These are phyloP conservation scores for Eleginops maclovinus DNA, from an alignment of 2,113 vertebrate genomes.

Conservation along the genomic window DNA sequence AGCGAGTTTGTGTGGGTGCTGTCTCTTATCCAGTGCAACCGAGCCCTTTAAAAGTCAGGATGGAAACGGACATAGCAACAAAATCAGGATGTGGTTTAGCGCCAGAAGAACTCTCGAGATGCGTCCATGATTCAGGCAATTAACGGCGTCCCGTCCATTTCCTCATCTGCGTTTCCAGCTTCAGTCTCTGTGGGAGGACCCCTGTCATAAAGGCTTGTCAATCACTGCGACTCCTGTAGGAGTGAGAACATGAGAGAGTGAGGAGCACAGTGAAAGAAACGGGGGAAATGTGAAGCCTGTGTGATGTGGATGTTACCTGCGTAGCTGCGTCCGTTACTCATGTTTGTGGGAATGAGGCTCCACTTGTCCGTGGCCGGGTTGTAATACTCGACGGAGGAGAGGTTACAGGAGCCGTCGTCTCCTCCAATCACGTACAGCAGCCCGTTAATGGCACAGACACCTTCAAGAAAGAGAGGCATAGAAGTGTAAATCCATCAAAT, in stretches of 20 bases:
- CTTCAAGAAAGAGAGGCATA: conserved; percentile 67
- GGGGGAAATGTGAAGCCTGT: neutral
- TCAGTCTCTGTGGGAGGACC: neutral
- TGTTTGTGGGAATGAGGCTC: conserved; percentile 94
- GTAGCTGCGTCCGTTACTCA: conserved; percentile 97
- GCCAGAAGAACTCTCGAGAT: neutral
- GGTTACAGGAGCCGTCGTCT: conserved; percentile 95
- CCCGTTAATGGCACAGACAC: conserved; percentile 94
- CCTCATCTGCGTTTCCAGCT: conserved; percentile 1
- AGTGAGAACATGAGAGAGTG: neutral
- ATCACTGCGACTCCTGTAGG: conserved; percentile 94
- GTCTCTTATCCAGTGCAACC: conserved; percentile 48
- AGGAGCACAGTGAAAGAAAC: neutral
- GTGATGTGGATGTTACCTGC: conserved; percentile 83
- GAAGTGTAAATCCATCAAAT: too few relatives aligned
- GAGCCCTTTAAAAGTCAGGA: conserved; percentile 8
- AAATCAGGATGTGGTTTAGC: neutral
- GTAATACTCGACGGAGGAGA: conserved; percentile 96
- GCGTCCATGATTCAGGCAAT: neutral
- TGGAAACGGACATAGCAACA: conserved; percentile 7
- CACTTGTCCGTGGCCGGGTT: conserved; percentile 94
- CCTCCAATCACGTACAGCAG: conserved; percentile 96
- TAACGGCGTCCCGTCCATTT: neutral
- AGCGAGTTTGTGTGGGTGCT: neutral
- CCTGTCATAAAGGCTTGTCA: conserved; percentile 92